Percentiles rank a stretch among this genome's conserved stretches.
These are phyloP conservation scores for Drosophila pallidifrons DNA, from an alignment of 1,140 invertebrate genomes.

Conservation along the genomic window DNA sequence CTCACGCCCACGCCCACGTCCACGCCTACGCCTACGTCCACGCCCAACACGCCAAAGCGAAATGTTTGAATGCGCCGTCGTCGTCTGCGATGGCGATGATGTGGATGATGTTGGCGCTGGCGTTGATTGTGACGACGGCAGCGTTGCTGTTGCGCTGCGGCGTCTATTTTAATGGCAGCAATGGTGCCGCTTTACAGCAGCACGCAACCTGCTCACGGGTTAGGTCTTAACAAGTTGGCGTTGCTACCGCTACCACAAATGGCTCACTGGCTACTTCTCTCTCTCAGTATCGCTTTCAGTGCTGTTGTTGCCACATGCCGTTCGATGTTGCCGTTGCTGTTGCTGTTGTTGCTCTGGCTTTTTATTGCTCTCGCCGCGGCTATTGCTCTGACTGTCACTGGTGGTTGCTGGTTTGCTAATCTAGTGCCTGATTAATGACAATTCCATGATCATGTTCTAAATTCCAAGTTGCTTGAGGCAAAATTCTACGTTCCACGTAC, in stretches of 20 bases:
- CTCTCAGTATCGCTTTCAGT: background rate
- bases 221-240: conserved; percentile 30
- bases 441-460: conserved; percentile 68
- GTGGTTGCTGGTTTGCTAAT: conserved; percentile 20
- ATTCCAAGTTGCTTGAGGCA: conserved; percentile 47
- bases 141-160: conserved; percentile 80
- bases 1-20: conserved; percentile 29
- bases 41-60: conserved; percentile 33
- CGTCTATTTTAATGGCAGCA: conserved; percentile 83
- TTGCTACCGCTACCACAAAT: conserved; percentile 13
- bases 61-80: conserved; percentile 53
- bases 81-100: conserved; percentile 80
- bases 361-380: conserved; percentile 8
- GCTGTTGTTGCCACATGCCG: conserved; percentile 39
- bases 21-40: conserved; percentile 10
- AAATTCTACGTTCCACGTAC: background rate
- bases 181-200: conserved; percentile 81
- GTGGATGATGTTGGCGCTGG: conserved; percentile 77
- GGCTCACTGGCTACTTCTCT: conserved; percentile 14
- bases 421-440: conserved; percentile 51
- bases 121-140: conserved; percentile 82
- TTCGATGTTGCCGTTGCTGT: conserved; percentile 32
- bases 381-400: conserved; percentile 10
- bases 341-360: conserved; percentile 40
- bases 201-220: conserved; percentile 64